Conservation (phyloP, 2,888 invertebrate genomes). For the Torymus aiolomorphi region DNA sequence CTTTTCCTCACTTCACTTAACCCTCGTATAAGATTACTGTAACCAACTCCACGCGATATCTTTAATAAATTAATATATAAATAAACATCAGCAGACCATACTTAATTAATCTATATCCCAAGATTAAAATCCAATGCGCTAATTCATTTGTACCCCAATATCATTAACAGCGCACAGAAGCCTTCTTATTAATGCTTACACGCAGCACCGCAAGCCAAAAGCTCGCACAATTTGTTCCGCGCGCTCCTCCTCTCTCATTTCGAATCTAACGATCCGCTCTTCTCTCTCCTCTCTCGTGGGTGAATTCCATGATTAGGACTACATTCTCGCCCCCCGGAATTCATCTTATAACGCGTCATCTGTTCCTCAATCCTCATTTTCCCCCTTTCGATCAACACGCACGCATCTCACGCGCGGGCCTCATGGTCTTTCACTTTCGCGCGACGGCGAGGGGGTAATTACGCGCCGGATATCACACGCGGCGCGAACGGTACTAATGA, state of each 20-base stretch:
- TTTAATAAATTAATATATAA: too few relatives aligned
- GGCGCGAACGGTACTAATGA: slow-evolving; percentile 58
- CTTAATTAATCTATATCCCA: too few relatives aligned
- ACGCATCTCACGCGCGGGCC: background rate
- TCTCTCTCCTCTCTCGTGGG: background rate
- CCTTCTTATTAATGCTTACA: too few relatives aligned
- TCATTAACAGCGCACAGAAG: too few relatives aligned
- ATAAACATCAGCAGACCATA: too few relatives aligned
- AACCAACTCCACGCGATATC: too few relatives aligned
- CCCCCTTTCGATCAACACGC: slow-evolving; percentile 20
- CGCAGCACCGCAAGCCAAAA: background rate
- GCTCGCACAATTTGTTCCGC: background rate
- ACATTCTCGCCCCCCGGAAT: slow-evolving; percentile 32
- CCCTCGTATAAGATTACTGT: too few relatives aligned
- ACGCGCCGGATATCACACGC: slow-evolving; percentile 55
- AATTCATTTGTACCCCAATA: too few relatives aligned
- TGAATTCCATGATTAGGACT: slow-evolving; percentile 42
- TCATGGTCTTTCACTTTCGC: background rate
- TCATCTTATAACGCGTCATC: slow-evolving; percentile 47
- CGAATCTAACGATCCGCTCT: slow-evolving; percentile 24
- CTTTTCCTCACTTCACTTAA: too few relatives aligned
- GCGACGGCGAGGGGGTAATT: slow-evolving; percentile 49
- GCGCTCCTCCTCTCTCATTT: background rate
- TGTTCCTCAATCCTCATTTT: slow-evolving; percentile 5
- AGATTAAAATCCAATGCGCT: too few relatives aligned